phyloP scores from a whole-genome alignment of 2,888 invertebrate species.

The Mesorhabditis spiculigera region DNA sequence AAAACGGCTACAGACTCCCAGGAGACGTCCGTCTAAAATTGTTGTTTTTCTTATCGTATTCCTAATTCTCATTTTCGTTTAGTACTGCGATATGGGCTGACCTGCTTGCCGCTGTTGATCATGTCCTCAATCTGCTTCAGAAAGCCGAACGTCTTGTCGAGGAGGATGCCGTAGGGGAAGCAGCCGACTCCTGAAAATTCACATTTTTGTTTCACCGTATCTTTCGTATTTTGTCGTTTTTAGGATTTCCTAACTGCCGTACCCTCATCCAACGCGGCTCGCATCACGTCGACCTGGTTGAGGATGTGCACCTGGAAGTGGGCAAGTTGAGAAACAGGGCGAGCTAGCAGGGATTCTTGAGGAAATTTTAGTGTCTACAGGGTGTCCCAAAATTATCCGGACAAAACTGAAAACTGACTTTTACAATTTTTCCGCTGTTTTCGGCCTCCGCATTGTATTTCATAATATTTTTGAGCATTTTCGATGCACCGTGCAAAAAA shows the following conservation, averaged over 20 bases:
- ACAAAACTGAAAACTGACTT: no score
- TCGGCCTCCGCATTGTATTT: no score
- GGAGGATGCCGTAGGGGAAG: slow-evolving; percentile 52
- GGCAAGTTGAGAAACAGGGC: neutral
- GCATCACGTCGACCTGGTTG: slow-evolving; percentile 53
- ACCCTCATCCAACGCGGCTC: slow-evolving; percentile 56
- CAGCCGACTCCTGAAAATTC: slow-evolving; percentile 48
- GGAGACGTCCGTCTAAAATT: slow-evolving; percentile 19
- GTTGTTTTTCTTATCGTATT: neutral
- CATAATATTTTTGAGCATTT: no score
- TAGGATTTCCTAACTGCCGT: neutral
- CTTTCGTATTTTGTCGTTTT: neutral
- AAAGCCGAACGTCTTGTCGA: slow-evolving; percentile 47
- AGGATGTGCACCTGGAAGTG: slow-evolving; percentile 49
- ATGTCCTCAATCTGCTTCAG: slow-evolving; percentile 39
- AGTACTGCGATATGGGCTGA: neutral
- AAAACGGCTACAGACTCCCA: slow-evolving; percentile 47
- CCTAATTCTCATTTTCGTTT: neutral
- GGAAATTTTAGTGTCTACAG: neutral
- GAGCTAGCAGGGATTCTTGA: neutral
- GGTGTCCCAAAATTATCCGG: no score
- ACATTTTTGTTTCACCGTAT: neutral
- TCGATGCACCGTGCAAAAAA: no score
- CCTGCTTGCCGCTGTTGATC: slow-evolving; percentile 22
- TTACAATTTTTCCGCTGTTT: no score